Base-by-base conservation (phyloP, 2,113 vertebrate genomes). In the Microtus oregoni region DNA sequence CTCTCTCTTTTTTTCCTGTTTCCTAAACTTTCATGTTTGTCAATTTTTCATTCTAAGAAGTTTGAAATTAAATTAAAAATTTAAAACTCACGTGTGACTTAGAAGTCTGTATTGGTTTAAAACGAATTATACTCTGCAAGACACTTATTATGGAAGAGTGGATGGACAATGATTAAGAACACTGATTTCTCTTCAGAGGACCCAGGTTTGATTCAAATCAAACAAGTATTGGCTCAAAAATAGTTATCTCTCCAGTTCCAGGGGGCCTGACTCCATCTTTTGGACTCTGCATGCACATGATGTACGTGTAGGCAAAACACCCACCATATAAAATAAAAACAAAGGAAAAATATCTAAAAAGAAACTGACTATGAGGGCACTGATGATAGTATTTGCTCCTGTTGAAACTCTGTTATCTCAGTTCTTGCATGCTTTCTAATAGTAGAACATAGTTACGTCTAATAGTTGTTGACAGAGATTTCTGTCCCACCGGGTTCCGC, bases 1-100 rank as follows among this genome's bases (percentile, higher is more conserved):
- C 8, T 11, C 20, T 67, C 3, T 5, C 52, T 5, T 8, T 55
- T 11, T 30, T 4, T 30, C n/a, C n/a, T n/a, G n/a, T n/a, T 11
- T 77, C 12, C 4, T 30, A 41, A 7, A 77, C 44, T 30, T 77
- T 76, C 7, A 47, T 47, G 6, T 65, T 55, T 14, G 14, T 67
- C 91, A 77, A 68, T 73, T 91, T 41, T 73, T 30, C 32, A 24
- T 95, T n/a, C 63, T 88, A 89, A 89, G 50, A 92, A 77, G 79
- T 44, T 44, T 73, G 11, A 14, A 91, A 4, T 73, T 92, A 90
- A 44, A 90, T 90, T 91, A 38, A 91, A 76, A 76, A 35, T 15
- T 73, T 0, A 90, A 94, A 92, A 89, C 4, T 58, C 63, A 76
- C 41, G 6, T 82, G 26, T 96, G 44, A 89, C 72, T 8, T 26